These are phyloP conservation scores for Atlantisia rogersi DNA, from an alignment of 2,113 vertebrate genomes.

Conservation along the genomic window DNA sequence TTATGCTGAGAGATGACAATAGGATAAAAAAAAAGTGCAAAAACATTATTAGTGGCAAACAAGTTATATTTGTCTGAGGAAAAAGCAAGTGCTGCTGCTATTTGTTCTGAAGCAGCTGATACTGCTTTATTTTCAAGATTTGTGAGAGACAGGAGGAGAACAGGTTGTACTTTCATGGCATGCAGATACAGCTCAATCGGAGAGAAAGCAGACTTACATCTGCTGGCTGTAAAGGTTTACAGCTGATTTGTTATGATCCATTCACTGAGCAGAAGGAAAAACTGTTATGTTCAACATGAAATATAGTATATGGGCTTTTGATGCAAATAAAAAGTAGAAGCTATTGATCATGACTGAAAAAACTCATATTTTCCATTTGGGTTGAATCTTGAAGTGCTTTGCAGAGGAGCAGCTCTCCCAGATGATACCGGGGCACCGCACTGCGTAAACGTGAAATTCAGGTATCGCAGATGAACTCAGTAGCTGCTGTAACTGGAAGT, in stretches of 20 bases:
- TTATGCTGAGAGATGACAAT: background rate
- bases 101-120: background rate
- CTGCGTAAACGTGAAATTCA: background rate
- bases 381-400: background rate
- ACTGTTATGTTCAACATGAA: background rate
- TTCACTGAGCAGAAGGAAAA: constrained; percentile 3
- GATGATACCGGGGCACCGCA: fast-evolving
- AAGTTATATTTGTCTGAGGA: background rate
- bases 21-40: background rate
- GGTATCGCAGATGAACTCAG: background rate
- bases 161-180: background rate
- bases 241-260: constrained; percentile 10
- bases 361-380: background rate
- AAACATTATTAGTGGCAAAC: background rate
- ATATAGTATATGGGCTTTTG: background rate
- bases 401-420: fast-evolving
- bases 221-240: constrained; percentile 5
- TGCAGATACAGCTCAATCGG: background rate
- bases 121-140: constrained; percentile 2
- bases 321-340: background rate
- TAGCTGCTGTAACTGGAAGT: background rate
- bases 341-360: background rate
- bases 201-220: background rate
- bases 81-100: background rate
- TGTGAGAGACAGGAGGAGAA: background rate